Conservation (phyloP, 2,797 vertebrate genomes). For the Spea hammondii region DNA sequence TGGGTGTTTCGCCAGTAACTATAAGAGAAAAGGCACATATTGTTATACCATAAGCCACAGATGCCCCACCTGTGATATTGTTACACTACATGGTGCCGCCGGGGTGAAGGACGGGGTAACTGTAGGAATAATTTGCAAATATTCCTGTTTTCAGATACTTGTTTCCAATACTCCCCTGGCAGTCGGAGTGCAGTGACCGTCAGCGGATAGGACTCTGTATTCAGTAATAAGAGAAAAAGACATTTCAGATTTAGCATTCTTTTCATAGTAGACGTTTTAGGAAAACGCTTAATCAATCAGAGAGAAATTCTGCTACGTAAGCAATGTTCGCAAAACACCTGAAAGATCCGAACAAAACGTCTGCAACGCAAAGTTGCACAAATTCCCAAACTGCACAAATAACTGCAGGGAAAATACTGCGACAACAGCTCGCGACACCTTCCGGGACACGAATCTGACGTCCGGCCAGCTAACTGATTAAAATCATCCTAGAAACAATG, state of each 20-base stretch:
- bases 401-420: slow-evolving; percentile 26
- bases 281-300: too few species aligned
- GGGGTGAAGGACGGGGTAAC: not conserved
- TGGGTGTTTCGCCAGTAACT: too few species aligned
- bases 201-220: too few species aligned
- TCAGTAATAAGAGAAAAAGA: too few species aligned
- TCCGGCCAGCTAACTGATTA: slow-evolving; percentile 62
- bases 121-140: not conserved
- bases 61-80: slow-evolving; percentile 3
- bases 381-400: slow-evolving; percentile 10
- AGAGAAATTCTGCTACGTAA: too few species aligned
- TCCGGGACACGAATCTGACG: slow-evolving; percentile 51
- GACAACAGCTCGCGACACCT: slow-evolving; percentile 39
- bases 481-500: slow-evolving; percentile 59
- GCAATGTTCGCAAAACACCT: not conserved
- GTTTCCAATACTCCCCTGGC: too few species aligned
- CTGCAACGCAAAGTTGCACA: not conserved
- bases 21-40: not conserved
- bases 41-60: slow-evolving; percentile 13
- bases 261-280: too few species aligned
- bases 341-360: not conserved
- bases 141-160: not conserved
- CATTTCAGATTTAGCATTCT: too few species aligned
- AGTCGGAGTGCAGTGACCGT: too few species aligned
- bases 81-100: not conserved